Percentiles rank a stretch among this genome's conserved stretches.
Evolutionary conservation across 2,797 vertebrate genomes (phyloP).

Genomic region (Todus mexicanus): DNA sequence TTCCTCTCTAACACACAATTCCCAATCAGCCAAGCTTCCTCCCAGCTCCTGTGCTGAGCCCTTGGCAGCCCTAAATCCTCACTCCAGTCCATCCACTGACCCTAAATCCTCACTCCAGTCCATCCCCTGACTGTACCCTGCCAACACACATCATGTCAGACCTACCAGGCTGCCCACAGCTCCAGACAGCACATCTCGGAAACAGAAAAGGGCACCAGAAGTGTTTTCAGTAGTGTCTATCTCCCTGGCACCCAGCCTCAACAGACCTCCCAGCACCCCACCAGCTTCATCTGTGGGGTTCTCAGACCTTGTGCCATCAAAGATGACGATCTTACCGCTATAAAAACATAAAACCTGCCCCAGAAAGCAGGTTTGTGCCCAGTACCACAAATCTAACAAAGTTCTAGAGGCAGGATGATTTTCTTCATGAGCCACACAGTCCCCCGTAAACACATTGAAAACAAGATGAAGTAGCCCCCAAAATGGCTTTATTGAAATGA

Average conservation of each 20-base stretch:
- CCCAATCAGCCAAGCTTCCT: neutral
- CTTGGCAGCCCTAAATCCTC: neutral
- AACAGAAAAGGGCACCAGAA: neutral
- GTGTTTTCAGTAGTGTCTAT: accelerated
- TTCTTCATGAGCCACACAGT: neutral
- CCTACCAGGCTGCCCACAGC: neutral
- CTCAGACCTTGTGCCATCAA: neutral
- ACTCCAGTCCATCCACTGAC: accelerated
- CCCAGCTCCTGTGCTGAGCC: neutral
- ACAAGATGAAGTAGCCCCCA: neutral
- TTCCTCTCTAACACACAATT: neutral
- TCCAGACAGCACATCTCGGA: neutral
- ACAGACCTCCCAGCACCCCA: neutral
- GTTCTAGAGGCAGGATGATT: neutral
- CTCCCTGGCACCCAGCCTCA: neutral
- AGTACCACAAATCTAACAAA: neutral
- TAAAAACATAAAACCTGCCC: neutral
- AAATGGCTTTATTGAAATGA: neutral
- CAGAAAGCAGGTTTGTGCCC: neutral
- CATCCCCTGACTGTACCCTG: accelerated
- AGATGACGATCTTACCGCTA: neutral
- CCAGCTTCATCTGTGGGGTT: neutral
- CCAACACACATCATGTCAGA: accelerated
- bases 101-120: neutral
- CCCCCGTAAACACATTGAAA: neutral